These are phyloP conservation scores for Zeus faber DNA, from an alignment of 2,113 vertebrate genomes.

Conservation along the genomic window DNA sequence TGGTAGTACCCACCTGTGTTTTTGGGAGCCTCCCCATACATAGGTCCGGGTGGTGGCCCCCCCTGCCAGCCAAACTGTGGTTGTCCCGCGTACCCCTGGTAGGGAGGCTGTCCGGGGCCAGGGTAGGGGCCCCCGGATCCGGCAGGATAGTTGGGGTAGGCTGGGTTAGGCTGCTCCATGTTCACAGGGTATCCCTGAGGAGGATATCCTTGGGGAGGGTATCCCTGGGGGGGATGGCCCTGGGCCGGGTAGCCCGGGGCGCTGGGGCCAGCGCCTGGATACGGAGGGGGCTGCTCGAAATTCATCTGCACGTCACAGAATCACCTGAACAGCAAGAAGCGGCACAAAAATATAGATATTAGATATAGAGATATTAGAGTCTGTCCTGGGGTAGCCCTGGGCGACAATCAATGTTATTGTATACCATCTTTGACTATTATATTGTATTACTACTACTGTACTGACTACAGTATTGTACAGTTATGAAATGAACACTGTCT, in stretches of 20 bases:
- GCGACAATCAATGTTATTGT: too few species aligned
- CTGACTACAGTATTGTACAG: too few species aligned
- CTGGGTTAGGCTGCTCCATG: constrained; percentile 68
- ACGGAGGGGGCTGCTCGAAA: constrained; percentile 88
- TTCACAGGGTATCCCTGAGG: constrained; percentile 70
- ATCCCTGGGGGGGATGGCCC: constrained; percentile 50
- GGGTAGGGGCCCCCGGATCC: constrained; percentile 78
- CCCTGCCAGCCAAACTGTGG: constrained; percentile 86
- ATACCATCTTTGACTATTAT: too few species aligned
- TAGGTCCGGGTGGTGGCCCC: constrained; percentile 77
- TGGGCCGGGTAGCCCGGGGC: constrained; percentile 85
- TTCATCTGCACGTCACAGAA: constrained; percentile 73
- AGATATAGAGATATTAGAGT: too few species aligned
- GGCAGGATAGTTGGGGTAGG: constrained; percentile 74
- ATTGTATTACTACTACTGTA: too few species aligned
- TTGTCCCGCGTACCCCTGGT: constrained; percentile 73
- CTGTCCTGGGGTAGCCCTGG: too few species aligned
- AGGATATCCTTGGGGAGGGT: constrained; percentile 67
- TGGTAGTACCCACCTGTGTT: constrained; percentile 86
- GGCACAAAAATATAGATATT: too few species aligned
- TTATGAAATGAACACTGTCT: too few species aligned
- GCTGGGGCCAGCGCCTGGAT: constrained; percentile 77
- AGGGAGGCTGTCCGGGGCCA: constrained; percentile 64
- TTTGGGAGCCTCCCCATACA: constrained; percentile 86
- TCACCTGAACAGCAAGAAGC: constrained; percentile 51